Base-by-base conservation (phyloP, 1,140 invertebrate species). In the Oncopodura yosiiana region DNA sequence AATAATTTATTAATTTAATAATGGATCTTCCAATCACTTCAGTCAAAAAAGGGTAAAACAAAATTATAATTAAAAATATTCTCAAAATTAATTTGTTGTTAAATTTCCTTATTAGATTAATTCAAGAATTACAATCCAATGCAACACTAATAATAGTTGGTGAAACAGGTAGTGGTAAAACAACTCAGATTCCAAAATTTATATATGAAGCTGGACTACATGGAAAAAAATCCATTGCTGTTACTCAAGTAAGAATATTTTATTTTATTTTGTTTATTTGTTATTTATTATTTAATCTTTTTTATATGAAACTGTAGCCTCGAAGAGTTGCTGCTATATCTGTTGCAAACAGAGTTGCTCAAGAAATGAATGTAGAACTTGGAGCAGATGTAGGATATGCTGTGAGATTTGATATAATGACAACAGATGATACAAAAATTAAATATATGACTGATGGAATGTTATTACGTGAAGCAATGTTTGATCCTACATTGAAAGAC, bases 391-490 rank as follows among this genome's bases (percentile, higher is more conserved):
- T 94, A 39, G 92, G 92, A 0, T 98, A 94, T 67, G 81, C 82
- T 62, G 89, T 98, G 0, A 77, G 94, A 64, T 97, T 96, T 78
- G 90, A 95, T 72, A 86, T 94, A 71, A 74, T 78, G 1, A 84
- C 83, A 0, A 82, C 81, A 44, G 63, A 75, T 0, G 71, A 75
- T 45, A 95, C 92, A 1, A 84, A 82, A 72, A 80, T 57, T 37
- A 84, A 86, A 69, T 96, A 85, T 73, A 73, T 94, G 65, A 96
- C 93, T 42, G 94, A 96, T 76, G 94, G 94, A 54, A 94, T 95
- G 86, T 72, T 97, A 58, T 73, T 97, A 1, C 70, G 91, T 57
- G 92, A 96, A 73, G 84, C 87, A 2, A 83, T 94, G 68, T 68
- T 70, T 53, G 83, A 88, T 69, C 77, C 78, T 36, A 69, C 81